Percentiles rank a stretch among this genome's conserved stretches.
phyloP scores from a whole-genome alignment of 2,888 invertebrate genomes.

The Megastigmus dorsalis region DNA sequence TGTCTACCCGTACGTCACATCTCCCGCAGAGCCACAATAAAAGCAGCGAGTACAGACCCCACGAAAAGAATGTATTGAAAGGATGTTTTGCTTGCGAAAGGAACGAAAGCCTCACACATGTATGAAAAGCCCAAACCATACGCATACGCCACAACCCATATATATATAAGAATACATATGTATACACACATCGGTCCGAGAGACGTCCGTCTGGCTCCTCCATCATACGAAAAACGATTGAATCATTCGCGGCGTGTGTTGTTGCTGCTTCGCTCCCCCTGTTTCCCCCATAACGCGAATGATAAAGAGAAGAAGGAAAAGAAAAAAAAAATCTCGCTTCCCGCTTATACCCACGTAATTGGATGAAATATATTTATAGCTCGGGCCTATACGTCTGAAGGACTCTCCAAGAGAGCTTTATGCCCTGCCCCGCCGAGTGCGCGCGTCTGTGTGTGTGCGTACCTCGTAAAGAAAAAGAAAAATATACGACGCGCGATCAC shows the following conservation, averaged over 20 bases:
- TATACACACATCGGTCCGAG: background rate
- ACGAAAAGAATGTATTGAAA: too few relatives aligned
- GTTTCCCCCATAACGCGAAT: too few relatives aligned
- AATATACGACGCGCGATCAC: background rate
- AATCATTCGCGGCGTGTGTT: background rate
- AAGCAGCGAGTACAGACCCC: too few relatives aligned
- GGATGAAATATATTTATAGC: slow-evolving; percentile 22
- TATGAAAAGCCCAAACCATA: too few relatives aligned
- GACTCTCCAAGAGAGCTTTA: background rate
- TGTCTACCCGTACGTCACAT: too few relatives aligned
- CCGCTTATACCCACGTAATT: slow-evolving; percentile 11
- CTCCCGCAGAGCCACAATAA: too few relatives aligned
- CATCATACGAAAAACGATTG: background rate
- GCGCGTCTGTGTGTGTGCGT: background rate
- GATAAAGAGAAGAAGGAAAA: background rate
- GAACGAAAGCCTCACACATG: too few relatives aligned
- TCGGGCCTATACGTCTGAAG: background rate
- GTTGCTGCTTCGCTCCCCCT: too few relatives aligned
- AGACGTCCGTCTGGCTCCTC: too few relatives aligned
- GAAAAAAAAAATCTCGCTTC: background rate
- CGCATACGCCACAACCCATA: too few relatives aligned
- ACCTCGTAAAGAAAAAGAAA: slow-evolving; percentile 12
- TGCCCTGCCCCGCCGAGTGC: background rate
- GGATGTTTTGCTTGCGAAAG: too few relatives aligned
- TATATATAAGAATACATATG: too few relatives aligned